phyloP scores from a whole-genome alignment of 2,888 invertebrate genomes.

The Diplolepis rosae region DNA sequence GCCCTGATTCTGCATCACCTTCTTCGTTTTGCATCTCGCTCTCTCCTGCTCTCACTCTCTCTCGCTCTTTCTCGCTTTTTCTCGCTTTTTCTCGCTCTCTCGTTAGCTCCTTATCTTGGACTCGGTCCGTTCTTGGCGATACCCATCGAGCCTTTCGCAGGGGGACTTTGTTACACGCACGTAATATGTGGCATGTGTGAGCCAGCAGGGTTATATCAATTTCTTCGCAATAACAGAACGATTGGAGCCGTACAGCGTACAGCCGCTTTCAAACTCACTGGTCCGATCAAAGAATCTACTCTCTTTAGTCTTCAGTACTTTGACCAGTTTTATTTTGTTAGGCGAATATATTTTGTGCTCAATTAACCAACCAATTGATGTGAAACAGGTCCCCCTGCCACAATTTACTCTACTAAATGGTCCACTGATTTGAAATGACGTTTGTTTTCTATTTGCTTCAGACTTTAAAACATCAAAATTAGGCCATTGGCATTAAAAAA shows the following conservation, averaged over 20 bases:
- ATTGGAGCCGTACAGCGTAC: neutral
- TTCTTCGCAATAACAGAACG: slow-evolving; percentile 30
- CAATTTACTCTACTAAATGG: slow-evolving; percentile 18
- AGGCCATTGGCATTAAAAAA: slow-evolving; percentile 20
- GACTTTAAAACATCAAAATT: slow-evolving; percentile 8
- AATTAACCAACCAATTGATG: slow-evolving; percentile 29
- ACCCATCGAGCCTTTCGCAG: slow-evolving; percentile 21
- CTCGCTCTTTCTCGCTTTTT: no score
- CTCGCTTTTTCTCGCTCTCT: no score
- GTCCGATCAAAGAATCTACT: neutral
- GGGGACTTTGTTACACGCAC: slow-evolving; percentile 26
- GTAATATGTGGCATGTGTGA: slow-evolving; percentile 29
- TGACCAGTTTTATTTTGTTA: neutral
- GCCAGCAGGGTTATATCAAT: slow-evolving; percentile 29
- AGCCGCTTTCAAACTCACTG: slow-evolving; percentile 5
- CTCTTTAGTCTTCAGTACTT: slow-evolving; percentile 1
- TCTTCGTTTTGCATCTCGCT: neutral
- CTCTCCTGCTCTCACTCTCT: no score
- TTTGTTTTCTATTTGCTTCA: slow-evolving; percentile 5
- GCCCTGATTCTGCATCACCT: slow-evolving; percentile 26
- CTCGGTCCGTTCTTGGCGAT: slow-evolving; percentile 23
- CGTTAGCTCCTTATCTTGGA: slow-evolving; percentile 22
- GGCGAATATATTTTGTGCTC: slow-evolving; percentile 11
- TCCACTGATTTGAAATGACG: slow-evolving; percentile 18
- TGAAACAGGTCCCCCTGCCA: slow-evolving; percentile 2